Conservation (phyloP, 2,797 vertebrate genomes). For the Characodon lateralis region DNA sequence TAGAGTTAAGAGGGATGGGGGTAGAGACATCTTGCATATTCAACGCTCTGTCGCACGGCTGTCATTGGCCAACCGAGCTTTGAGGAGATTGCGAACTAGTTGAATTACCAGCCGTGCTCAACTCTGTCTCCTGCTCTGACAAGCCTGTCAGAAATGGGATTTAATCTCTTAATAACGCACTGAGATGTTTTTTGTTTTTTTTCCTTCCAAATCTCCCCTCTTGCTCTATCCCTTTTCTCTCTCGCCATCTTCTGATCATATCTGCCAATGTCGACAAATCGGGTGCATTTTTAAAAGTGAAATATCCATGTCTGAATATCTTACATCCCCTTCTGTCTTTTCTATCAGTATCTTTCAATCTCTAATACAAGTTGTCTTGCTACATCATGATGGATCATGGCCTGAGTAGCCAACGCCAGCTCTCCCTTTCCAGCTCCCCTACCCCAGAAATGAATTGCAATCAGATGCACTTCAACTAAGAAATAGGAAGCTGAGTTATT, state of each 20-base stretch:
- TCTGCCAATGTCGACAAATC: constrained; percentile 83
- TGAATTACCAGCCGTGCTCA: constrained; percentile 82
- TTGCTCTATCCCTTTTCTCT: constrained; percentile 38
- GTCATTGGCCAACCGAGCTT: constrained; percentile 79
- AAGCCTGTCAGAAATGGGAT: constrained; percentile 84
- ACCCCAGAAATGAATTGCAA: constrained; percentile 69
- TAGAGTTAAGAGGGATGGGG: constrained; percentile 61
- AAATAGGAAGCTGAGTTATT: constrained; percentile 71
- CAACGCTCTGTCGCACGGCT: constrained; percentile 78
- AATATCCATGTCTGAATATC: constrained; percentile 72
- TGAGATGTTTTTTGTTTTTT: constrained; percentile 43
- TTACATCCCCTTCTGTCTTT: constrained; percentile 47
- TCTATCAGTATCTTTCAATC: constrained; percentile 54
- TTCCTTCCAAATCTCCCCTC: constrained; percentile 18
- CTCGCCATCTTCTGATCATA: constrained; percentile 73
- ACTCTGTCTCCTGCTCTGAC: constrained; percentile 82
- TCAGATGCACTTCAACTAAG: constrained; percentile 63
- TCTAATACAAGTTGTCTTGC: constrained; percentile 75
- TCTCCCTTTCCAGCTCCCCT: constrained; percentile 71
- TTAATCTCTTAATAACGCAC: constrained; percentile 85
- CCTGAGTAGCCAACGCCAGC: constrained; percentile 70
- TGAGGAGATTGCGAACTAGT: constrained; percentile 81
- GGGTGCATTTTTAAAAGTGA: constrained; percentile 71
- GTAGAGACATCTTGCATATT: constrained; percentile 81
- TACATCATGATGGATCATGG: constrained; percentile 79